These are phyloP conservation scores for Eolophus roseicapilla DNA, from an alignment of 2,113 vertebrate species.

Conservation along the genomic window DNA sequence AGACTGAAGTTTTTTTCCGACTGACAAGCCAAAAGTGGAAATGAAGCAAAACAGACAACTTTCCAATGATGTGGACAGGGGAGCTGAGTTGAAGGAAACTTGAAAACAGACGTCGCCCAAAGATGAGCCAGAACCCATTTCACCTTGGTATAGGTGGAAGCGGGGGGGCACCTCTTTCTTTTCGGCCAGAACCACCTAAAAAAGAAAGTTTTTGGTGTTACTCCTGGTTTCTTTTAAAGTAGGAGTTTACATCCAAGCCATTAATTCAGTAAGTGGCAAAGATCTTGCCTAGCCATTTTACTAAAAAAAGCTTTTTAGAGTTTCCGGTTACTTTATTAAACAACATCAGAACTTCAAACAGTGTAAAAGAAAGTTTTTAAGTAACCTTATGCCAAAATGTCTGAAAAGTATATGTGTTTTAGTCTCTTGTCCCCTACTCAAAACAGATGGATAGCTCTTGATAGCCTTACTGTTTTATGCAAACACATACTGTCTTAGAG, in stretches of 20 bases:
- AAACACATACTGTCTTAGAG: neutral
- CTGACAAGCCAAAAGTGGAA: constrained; percentile 50
- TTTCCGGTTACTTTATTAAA: neutral
- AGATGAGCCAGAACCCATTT: constrained; percentile 67
- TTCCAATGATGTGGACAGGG: constrained; percentile 44
- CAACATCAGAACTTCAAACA: neutral
- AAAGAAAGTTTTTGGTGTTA: constrained; percentile 35
- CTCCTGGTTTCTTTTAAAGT: neutral
- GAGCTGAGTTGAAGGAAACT: constrained; percentile 18
- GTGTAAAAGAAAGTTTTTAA: neutral
- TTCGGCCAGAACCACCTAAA: constrained; percentile 85
- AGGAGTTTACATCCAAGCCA: neutral
- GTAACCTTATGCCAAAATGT: neutral
- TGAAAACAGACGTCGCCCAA: constrained; percentile 8
- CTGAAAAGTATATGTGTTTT: neutral
- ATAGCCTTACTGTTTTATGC: neutral
- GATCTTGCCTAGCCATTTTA: neutral
- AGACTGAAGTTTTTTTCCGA: constrained; percentile 27
- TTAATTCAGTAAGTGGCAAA: neutral
- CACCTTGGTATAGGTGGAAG: constrained; percentile 93
- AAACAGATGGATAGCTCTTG: neutral
- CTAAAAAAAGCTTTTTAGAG: neutral
- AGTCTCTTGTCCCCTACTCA: neutral
- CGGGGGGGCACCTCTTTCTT: constrained; percentile 91
- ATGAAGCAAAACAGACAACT: constrained; percentile 3